A percentile compares a stretch with the other conserved stretches of the same genome.
These are phyloP conservation scores for Dorcus hopei DNA, from an alignment of 2,888 invertebrate species.

Conservation along the genomic window DNA sequence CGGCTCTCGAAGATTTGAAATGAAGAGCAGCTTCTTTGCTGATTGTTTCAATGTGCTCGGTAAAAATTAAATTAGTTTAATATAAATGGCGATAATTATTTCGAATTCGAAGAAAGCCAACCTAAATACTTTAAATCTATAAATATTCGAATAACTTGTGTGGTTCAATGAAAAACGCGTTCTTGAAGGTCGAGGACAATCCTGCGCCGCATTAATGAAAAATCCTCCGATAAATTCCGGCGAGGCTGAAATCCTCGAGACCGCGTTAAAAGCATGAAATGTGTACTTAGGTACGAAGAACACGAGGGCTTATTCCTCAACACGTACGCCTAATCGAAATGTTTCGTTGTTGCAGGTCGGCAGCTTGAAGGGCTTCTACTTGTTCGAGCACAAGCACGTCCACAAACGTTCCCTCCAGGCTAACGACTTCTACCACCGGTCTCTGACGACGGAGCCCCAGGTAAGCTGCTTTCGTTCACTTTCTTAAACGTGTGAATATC, in stretches of 20 bases:
- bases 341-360: conserved; percentile 77
- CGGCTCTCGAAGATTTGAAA: too few species aligned
- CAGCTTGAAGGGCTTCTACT: conserved; percentile 78
- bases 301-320: not conserved
- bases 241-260: not conserved
- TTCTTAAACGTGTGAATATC: too few species aligned
- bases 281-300: not conserved
- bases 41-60: too few species aligned
- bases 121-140: not conserved
- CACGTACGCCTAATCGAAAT: too few species aligned
- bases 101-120: not conserved
- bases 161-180: not conserved
- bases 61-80: too few species aligned
- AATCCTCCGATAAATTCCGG: not conserved
- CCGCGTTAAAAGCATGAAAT: not conserved
- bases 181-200: not conserved
- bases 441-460: conserved; percentile 73
- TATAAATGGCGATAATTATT: not conserved
- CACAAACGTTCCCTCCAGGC: conserved; percentile 79
- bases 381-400: conserved; percentile 80
- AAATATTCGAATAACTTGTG: too few species aligned
- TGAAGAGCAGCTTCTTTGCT: too few species aligned
- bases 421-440: conserved; percentile 74
- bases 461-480: conserved; percentile 51
- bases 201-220: not conserved